A percentile compares a stretch with the other conserved stretches of the same genome.
Conservation (phyloP, 37 sponge, comb jelly and placozoan genomes). For the Tethya wilhelma region DNA sequence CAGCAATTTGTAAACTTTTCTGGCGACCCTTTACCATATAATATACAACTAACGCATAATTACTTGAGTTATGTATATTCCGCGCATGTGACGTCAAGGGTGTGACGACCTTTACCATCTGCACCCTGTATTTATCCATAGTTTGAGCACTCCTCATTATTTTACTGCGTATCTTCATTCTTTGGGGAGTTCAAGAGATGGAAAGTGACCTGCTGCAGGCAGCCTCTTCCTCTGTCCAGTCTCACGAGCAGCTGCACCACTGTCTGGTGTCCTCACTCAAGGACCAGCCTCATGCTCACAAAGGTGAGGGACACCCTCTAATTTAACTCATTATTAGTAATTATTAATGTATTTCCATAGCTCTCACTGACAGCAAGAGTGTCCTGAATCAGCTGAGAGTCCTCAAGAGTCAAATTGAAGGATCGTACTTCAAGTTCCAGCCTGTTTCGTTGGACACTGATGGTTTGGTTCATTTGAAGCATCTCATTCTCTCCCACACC, state of each 20-base stretch:
- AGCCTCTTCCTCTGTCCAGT: constrained; percentile 20
- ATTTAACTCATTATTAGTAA: not conserved
- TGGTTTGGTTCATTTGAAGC: constrained; percentile 29
- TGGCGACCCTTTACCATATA: no score
- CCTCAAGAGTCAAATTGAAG: constrained; percentile 73
- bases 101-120: no score
- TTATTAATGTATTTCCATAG: not conserved
- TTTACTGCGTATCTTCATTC: no score
- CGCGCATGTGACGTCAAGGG: no score
- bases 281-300: not conserved
- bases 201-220: constrained; percentile 21
- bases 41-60: no score
- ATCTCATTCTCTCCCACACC: constrained; percentile 49
- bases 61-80: no score
- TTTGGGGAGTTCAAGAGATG: no score
- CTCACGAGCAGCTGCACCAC: constrained; percentile 22
- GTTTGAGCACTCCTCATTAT: no score
- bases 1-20: no score
- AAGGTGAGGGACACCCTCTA: not conserved
- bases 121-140: no score
- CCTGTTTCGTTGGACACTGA: constrained; percentile 37
- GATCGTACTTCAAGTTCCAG: constrained; percentile 38
- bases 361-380: constrained; percentile 3
- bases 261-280: no score
- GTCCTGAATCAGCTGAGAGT: constrained; percentile 40